Base-by-base conservation (phyloP, 2,888 invertebrate species). In the Drosophila neoperkinsi region DNA sequence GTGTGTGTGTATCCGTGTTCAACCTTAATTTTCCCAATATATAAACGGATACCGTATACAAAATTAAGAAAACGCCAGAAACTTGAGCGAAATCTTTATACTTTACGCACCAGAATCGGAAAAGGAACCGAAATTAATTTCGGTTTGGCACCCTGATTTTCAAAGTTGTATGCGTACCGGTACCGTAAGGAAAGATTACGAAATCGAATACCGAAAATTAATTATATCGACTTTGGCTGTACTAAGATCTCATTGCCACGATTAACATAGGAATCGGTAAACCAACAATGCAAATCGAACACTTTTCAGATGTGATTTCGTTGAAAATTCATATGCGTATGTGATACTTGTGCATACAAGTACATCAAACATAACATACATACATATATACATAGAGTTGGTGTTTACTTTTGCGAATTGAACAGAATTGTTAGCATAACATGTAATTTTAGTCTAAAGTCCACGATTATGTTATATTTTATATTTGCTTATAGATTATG, bases 401-500 rank as follows among this genome's bases (percentile, higher is more conserved):
- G 5, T 43, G 41, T 11, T 21, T 21, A 11, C 41, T 43, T 43
- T 21, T 16, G 21, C 5, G 41, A 43, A 18, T 28, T 50, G 25
- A 28, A 2, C 2, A 28, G 9, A 28, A 28, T 9, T 28, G 25
- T 25, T 9, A 9, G 28, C 49, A 16, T 18, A 28, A 16, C 28
- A 49, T 28, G 49, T 36, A 53, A 25, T 25, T 25, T 25, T 21
- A 25, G n/a, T 21, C 18, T 18, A 16, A 49, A 28, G 18, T 50
- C 25, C 25, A 1, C 18, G 25, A 10, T 18, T 25, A 38, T 28
- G 55, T 38, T 16, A 11, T n/a, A 36, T 53, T 34, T 38, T 16
- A 11, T n/a, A 36, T 53, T 34, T 59, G 46, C 18, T 46, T 36
- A 30, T 6, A 30, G 16, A 59, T 59, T 63, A 59, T 63, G 58